Evolutionary conservation across 2,797 vertebrate species (phyloP).

Genomic region (Heteromormyrus szaboi): DNA sequence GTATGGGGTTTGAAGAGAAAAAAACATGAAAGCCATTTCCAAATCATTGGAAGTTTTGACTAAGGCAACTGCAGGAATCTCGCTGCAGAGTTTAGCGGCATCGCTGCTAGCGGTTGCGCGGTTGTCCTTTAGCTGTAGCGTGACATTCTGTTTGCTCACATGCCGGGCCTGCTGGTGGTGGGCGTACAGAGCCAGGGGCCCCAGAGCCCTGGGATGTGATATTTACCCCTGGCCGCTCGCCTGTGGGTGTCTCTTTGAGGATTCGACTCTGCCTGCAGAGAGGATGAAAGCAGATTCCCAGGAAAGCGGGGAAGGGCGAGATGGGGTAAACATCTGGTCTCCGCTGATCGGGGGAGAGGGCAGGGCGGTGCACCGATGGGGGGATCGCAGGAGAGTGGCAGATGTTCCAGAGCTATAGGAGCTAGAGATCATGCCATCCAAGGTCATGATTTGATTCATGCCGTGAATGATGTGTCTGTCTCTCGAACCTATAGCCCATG

Average conservation of each 20-base stretch:
- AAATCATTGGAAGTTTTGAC: not conserved
- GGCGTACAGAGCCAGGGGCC: not conserved
- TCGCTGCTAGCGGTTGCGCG: not conserved
- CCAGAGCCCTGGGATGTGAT: not conserved
- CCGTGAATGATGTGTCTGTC: not conserved
- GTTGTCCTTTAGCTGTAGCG: not conserved
- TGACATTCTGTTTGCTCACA: slow-evolving; percentile 8
- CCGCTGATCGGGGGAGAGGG: not conserved
- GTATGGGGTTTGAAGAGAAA: not conserved
- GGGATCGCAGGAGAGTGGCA: not conserved
- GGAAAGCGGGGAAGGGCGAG: not conserved
- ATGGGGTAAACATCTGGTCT: not conserved
- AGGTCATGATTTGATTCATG: not conserved
- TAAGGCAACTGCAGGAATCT: not conserved
- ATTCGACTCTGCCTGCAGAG: not conserved
- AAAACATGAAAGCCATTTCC: not conserved
- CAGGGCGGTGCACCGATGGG: not conserved
- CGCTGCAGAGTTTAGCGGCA: not conserved
- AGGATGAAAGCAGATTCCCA: slow-evolving; percentile 4
- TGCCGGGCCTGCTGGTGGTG: not conserved
- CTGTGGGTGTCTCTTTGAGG: slow-evolving; percentile 3
- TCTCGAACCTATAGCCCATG: not conserved
- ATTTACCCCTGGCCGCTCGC: slow-evolving; percentile 2
- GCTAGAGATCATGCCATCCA: not conserved
- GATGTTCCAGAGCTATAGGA: not conserved